Percentiles rank a stretch among this genome's conserved stretches.
Evolutionary conservation across 2,888 invertebrate genomes (phyloP).

Genomic region (Chrysolina americana): DNA sequence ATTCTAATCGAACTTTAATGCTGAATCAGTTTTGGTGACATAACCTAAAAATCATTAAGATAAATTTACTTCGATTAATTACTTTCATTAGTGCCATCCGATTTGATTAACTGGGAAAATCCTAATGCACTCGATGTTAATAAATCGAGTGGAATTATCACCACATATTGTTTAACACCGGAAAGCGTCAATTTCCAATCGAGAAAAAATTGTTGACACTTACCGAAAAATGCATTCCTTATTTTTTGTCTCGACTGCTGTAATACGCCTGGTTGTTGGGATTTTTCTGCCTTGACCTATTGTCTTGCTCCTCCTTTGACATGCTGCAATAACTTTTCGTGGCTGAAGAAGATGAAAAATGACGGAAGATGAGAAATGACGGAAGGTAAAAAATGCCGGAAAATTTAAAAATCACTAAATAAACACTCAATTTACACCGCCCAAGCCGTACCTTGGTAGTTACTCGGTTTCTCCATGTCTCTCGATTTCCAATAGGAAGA

Average conservation of each 20-base stretch:
- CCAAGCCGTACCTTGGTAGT: conserved; percentile 31
- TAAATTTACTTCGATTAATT: no score
- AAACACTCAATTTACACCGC: not conserved
- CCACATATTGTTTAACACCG: no score
- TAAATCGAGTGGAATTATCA: no score
- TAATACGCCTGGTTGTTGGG: conserved; percentile 38
- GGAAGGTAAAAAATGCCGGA: not conserved
- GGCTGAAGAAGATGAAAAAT: conserved; percentile 3
- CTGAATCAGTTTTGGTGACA: no score
- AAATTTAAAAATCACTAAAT: not conserved
- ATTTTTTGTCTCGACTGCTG: conserved; percentile 10
- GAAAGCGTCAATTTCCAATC: no score
- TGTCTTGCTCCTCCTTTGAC: conserved; percentile 38
- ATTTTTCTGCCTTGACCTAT: conserved; percentile 36
- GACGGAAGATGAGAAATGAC: not conserved
- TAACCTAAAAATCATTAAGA: no score
- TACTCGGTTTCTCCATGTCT: conserved; percentile 31
- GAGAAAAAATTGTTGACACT: no score
- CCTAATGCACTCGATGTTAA: no score
- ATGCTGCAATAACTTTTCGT: conserved; percentile 29
- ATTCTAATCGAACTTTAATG: no score
- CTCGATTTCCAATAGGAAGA: conserved; percentile 37
- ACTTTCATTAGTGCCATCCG: no score
- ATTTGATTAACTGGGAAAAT: no score
- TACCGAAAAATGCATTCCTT: not conserved